Percentiles rank a stretch among this genome's conserved stretches.
These are phyloP conservation scores for Nysson spinosus DNA, from an alignment of 2,888 invertebrate genomes.

Conservation along the genomic window DNA sequence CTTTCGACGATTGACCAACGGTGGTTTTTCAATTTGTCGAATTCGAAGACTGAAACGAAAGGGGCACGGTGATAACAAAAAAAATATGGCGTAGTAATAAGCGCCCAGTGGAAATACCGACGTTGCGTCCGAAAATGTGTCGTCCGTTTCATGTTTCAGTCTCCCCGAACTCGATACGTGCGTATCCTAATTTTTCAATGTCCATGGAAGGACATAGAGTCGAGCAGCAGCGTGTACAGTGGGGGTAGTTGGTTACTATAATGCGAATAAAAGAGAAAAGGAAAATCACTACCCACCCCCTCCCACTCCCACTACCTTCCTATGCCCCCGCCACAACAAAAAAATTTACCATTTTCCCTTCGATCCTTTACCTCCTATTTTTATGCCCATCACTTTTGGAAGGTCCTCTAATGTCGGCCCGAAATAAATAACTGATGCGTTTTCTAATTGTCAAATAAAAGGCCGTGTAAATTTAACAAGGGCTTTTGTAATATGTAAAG, in stretches of 20 bases:
- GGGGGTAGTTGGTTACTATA: conserved; percentile 64
- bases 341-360: neutral
- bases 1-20: conserved; percentile 51
- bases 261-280: conserved; percentile 61
- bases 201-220: conserved; percentile 54
- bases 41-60: conserved; percentile 47
- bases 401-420: conserved; percentile 46
- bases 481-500: conserved; percentile 54
- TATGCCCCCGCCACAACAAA: neutral
- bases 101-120: too few relatives aligned
- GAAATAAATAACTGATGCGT: conserved; percentile 23
- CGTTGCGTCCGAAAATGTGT: neutral
- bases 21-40: conserved; percentile 57
- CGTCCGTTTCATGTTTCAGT: conserved; percentile 27
- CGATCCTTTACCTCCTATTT: conserved; percentile 33
- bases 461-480: conserved; percentile 36
- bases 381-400: conserved; percentile 40
- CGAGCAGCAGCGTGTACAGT: conserved; percentile 62
- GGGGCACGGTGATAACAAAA: conserved; percentile 1
- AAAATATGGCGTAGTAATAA: too few relatives aligned
- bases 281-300: conserved; percentile 51
- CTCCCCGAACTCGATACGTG: conserved; percentile 43
- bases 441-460: conserved; percentile 41
- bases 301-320: conserved; percentile 34
- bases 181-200: conserved; percentile 65